Percentiles rank a stretch among this genome's conserved stretches.
Evolutionary conservation across 23 tunicate genomes (phyloP).

Genomic region (Oikopleura albicans): DNA sequence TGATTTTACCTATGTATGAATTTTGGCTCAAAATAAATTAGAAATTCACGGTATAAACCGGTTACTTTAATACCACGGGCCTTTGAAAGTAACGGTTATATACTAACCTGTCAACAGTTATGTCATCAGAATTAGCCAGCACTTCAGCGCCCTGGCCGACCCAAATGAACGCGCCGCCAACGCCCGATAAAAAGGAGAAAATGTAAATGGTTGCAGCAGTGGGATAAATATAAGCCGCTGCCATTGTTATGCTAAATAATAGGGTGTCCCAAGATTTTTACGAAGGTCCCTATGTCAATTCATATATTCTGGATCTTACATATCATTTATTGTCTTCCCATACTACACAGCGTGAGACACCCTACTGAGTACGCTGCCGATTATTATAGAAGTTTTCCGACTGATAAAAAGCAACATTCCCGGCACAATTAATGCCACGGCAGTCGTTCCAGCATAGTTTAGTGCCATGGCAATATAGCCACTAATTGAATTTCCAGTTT

Average conservation of each 20-base stretch:
- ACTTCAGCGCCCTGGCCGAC: conserved; percentile 5
- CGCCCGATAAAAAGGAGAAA: conserved; percentile 1
- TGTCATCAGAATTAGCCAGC: not conserved
- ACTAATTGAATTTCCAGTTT: not conserved
- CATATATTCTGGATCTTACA: too few species aligned
- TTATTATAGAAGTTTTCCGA: not conserved
- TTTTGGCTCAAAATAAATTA: too few species aligned
- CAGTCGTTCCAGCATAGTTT: not conserved
- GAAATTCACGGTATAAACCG: too few species aligned
- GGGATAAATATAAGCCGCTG: not conserved
- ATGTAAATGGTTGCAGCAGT: not conserved
- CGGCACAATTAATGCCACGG: not conserved
- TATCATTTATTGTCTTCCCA: too few species aligned
- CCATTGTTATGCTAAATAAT: not conserved
- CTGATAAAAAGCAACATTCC: not conserved
- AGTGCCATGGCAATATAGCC: conserved; percentile 14
- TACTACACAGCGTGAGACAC: too few species aligned
- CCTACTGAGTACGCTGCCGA: not conserved
- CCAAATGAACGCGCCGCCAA: conserved; percentile 17
- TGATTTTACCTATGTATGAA: too few species aligned
- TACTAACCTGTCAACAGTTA: not conserved
- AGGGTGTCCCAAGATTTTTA: too few species aligned
- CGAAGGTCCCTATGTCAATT: too few species aligned
- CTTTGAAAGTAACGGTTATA: too few species aligned
- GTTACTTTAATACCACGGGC: too few species aligned